Evolutionary conservation across 2,888 invertebrate genomes (phyloP), one percentile per base, ranked within the genome.

Genomic region (Aspidiotus destructor): DNA sequence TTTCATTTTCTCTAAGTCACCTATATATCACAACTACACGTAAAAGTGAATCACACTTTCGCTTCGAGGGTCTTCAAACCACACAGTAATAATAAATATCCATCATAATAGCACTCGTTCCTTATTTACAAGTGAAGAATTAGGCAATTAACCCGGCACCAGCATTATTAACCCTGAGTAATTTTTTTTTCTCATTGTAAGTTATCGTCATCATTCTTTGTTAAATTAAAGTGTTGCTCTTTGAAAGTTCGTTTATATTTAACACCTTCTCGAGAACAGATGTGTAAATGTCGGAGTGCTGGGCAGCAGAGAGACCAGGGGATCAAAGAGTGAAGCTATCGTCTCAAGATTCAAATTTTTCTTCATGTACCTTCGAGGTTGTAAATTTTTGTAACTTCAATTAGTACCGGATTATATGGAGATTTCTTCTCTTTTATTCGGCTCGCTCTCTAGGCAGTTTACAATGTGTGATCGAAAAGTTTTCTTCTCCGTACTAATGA

Each of bases 221-320:
- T 28, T 28, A 54, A n/a, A n/a, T 15, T 16, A 54, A 17, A 54
- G 58, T 58, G 65, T 65, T 58, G 64, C 58, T 58, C 28, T 65
- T 65, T 65, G 48, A 65, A 28, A 58, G 65, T 65, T 65, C 65
- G 48, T 65, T 65, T 65, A 65, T 28, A 44, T 58, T 57, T 42
- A 65, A 65, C 65, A 65, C 65, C 57, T 65, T 54, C 54, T 54
- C 16, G 15, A 16, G 55, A 13, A n/a, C 52, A n/a, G 55, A 16
- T 54, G 52, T 28, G 28, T 28, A 28, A 28, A 28, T 28, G 28
- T 28, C 28, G 28, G 28, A 28, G 28, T 28, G 28, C 28, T 28
- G 28, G 28, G 28, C 28, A 28, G 28, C 28, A 28, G 28, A 28
- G 28, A 48, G 10, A n/a, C 48, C 48, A 11, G 48, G 48, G 48